phyloP scores from a whole-genome alignment of 2,888 invertebrate species.

The Coecobrya sp. region DNA sequence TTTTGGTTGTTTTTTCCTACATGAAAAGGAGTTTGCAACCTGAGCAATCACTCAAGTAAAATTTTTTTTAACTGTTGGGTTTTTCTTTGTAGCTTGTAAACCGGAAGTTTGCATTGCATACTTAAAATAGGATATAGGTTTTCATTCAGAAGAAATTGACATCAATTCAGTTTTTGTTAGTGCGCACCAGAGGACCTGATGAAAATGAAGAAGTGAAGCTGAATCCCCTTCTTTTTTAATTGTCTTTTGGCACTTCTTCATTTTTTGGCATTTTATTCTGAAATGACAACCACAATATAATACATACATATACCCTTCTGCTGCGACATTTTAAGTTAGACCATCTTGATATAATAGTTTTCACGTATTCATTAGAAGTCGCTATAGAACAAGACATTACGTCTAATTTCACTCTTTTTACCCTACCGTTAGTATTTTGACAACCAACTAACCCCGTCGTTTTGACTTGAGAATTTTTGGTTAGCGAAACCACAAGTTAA shows the following conservation, averaged over 20 bases:
- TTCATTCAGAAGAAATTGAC: conserved; percentile 8
- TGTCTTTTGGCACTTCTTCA: conserved; percentile 6
- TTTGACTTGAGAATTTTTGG: no score
- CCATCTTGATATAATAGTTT: no score
- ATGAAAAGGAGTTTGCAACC: background rate
- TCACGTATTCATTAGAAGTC: no score
- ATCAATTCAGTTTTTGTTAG: conserved; percentile 52
- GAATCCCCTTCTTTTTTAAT: background rate
- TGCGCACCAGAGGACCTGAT: conserved; percentile 82
- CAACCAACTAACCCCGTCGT: no score
- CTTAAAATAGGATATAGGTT: background rate
- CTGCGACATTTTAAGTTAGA: no score
- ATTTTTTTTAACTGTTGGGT: background rate
- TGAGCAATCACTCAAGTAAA: no score
- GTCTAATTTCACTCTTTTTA: no score
- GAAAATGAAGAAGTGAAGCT: conserved; percentile 36
- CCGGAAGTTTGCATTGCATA: background rate
- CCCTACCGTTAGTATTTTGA: no score
- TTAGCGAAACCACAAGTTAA: no score
- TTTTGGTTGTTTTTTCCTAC: background rate
- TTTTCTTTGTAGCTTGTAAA: conserved; percentile 2
- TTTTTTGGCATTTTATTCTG: background rate
- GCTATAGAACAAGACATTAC: no score
- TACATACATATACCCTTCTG: background rate
- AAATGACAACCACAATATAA: background rate